Percentiles rank a stretch among this genome's conserved stretches.
Evolutionary conservation across 92 coral and sea anemone genomes (phyloP).

Genomic region (Pocillopora meandrina): DNA sequence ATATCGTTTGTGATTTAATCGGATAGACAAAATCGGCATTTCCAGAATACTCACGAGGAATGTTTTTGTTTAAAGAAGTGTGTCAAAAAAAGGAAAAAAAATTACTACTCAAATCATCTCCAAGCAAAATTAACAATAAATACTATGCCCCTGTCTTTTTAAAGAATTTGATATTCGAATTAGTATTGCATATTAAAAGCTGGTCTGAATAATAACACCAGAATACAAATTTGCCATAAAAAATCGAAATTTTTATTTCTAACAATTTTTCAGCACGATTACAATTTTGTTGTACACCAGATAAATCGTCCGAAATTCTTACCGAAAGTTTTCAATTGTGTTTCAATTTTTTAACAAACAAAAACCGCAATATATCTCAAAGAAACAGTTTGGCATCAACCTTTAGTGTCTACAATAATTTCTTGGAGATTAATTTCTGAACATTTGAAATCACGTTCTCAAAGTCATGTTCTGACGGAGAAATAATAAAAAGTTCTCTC

Average conservation of each 20-base stretch:
- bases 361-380: not conserved
- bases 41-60: too few relatives aligned
- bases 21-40: not conserved
- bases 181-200: too few relatives aligned
- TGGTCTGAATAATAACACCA: too few relatives aligned
- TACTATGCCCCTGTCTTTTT: too few relatives aligned
- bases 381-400: not conserved
- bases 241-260: too few relatives aligned
- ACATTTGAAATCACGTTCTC: not conserved
- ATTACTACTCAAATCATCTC: too few relatives aligned
- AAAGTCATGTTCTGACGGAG: not conserved
- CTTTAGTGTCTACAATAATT: not conserved
- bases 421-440: not conserved
- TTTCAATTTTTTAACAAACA: not conserved
- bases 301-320: not conserved
- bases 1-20: not conserved
- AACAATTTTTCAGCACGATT: not conserved
- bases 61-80: too few relatives aligned
- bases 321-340: not conserved
- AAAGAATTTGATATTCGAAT: too few relatives aligned
- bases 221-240: too few relatives aligned
- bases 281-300: not conserved
- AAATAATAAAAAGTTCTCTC: not conserved
- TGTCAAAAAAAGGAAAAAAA: too few relatives aligned
- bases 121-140: too few relatives aligned